phyloP scores from a whole-genome alignment of 2,797 vertebrate genomes.

The Erethizon dorsatum region DNA sequence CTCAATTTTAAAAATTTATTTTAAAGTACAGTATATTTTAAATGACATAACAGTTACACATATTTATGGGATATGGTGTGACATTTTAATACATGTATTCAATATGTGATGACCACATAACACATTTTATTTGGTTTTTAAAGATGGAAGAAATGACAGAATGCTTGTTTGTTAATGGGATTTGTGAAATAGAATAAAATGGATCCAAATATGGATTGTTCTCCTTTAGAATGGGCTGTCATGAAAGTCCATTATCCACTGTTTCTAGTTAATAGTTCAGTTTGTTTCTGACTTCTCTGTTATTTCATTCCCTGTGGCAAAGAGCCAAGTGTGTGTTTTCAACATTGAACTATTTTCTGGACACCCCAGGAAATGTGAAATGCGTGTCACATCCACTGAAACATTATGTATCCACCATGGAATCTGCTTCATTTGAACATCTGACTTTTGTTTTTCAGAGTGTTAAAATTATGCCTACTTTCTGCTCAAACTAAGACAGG shows the following conservation, averaged over 20 bases:
- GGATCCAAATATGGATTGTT: not conserved
- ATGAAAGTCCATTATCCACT: not conserved
- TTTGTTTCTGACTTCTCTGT: constrained; percentile 58
- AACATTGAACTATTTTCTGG: constrained; percentile 53
- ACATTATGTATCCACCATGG: not conserved
- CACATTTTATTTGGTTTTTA: constrained; percentile 14
- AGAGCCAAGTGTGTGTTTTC: constrained; percentile 60
- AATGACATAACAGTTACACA: not conserved
- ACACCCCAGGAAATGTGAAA: constrained; percentile 50
- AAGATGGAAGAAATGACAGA: constrained; percentile 13
- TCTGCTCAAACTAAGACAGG: not conserved
- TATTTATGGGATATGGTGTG: not conserved
- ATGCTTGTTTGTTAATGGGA: not conserved
- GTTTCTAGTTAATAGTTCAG: not conserved
- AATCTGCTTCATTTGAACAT: constrained; percentile 29
- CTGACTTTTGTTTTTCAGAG: constrained; percentile 16
- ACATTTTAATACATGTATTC: not conserved
- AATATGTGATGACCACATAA: not conserved
- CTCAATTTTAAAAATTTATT: not conserved
- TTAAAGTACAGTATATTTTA: not conserved
- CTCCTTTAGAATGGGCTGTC: not conserved
- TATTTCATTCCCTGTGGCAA: not conserved
- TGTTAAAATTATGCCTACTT: constrained; percentile 3
- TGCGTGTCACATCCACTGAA: constrained; percentile 32
- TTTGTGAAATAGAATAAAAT: not conserved